These are phyloP conservation scores for Xenopus borealis DNA, from an alignment of 2,113 vertebrate species.

Conservation along the genomic window DNA sequence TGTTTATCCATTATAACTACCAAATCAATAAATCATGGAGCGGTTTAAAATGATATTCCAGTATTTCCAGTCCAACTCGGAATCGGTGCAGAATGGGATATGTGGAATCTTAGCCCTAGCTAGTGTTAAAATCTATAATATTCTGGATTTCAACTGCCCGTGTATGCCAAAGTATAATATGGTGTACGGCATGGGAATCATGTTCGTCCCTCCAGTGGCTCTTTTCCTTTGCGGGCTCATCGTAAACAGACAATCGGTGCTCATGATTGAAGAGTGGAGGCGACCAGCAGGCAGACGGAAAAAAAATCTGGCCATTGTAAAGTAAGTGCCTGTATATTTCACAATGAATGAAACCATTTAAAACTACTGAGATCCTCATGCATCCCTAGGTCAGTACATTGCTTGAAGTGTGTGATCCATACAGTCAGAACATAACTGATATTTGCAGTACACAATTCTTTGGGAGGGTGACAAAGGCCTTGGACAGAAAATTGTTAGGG, in stretches of 20 bases:
- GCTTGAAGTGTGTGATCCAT: too few relatives aligned
- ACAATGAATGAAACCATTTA: too few relatives aligned
- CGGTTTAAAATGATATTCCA: constrained; percentile 83
- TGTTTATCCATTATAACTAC: not conserved
- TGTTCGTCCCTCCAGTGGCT: constrained; percentile 77
- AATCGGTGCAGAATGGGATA: constrained; percentile 90
- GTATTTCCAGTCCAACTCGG: constrained; percentile 90
- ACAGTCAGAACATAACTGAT: too few relatives aligned
- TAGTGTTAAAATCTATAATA: constrained; percentile 85
- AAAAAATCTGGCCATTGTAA: constrained; percentile 81
- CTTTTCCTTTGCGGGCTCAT: constrained; percentile 84
- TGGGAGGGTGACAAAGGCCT: too few relatives aligned
- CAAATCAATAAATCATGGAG: constrained; percentile 69
- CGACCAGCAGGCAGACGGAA: constrained; percentile 73
- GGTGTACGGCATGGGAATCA: constrained; percentile 82
- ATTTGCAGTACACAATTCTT: too few relatives aligned
- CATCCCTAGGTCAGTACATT: too few relatives aligned
- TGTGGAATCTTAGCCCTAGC: constrained; percentile 79
- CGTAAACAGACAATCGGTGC: constrained; percentile 80
- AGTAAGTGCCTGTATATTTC: constrained; percentile 61
- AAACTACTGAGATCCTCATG: too few relatives aligned
- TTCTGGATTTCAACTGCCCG: constrained; percentile 90
- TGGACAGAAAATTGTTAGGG: too few relatives aligned
- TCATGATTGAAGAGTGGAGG: constrained; percentile 88
- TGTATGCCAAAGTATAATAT: constrained; percentile 84